phyloP scores from a whole-genome alignment of 2,113 vertebrate species.

The Psittacula cyanocephala region DNA sequence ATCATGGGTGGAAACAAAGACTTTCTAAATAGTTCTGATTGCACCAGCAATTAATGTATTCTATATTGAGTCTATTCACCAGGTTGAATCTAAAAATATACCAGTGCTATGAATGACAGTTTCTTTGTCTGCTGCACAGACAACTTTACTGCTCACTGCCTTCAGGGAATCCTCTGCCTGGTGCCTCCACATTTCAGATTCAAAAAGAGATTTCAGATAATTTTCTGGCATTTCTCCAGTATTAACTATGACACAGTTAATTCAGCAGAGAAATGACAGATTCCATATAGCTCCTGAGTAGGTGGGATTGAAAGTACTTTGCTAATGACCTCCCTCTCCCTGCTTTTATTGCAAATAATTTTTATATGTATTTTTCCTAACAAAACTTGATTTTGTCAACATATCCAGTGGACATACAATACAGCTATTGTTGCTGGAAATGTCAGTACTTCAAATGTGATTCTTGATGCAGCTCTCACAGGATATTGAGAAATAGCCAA shows the following conservation, averaged over 20 bases:
- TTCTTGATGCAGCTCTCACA: not conserved
- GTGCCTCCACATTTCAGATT: not conserved
- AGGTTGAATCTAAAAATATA: not conserved
- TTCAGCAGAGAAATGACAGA: not conserved
- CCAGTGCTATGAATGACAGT: not conserved
- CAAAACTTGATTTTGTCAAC: conserved; percentile 11
- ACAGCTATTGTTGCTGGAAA: conserved; percentile 33
- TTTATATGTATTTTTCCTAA: not conserved
- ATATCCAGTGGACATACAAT: not conserved
- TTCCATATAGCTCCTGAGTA: not conserved
- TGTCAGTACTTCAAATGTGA: conserved; percentile 24
- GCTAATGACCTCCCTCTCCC: not conserved
- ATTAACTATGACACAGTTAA: not conserved
- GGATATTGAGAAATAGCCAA: conserved; percentile 20
- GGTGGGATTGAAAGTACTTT: not conserved
- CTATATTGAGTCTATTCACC: not conserved
- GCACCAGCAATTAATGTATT: not conserved
- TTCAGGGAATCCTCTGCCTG: conserved; percentile 2
- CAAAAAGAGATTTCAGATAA: not conserved
- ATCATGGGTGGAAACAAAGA: not conserved
- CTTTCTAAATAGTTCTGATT: not conserved
- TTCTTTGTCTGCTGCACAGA: not conserved
- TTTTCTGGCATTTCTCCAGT: conserved; percentile 15
- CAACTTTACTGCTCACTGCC: not conserved
- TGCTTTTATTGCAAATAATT: not conserved